A percentile compares a stretch with the other conserved stretches of the same genome.
Conservation (phyloP, 2,113 vertebrate species). For the Lamprologus lemairii region DNA sequence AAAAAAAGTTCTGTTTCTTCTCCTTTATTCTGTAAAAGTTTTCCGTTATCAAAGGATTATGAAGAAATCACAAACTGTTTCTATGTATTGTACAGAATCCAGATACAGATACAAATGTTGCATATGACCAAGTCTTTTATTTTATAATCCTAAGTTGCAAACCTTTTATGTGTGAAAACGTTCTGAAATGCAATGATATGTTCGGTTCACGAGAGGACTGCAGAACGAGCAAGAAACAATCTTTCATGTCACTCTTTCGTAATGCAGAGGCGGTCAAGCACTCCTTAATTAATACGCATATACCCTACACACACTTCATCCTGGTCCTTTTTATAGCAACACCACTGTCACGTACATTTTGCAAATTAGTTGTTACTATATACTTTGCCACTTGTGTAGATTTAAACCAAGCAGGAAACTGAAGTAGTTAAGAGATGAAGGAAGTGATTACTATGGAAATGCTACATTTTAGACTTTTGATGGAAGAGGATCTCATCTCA, state of each 20-base stretch:
- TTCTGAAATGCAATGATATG: conserved; percentile 35
- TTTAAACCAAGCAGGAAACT: conserved; percentile 46
- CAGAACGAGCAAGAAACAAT: conserved; percentile 48
- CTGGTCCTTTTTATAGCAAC: conserved; percentile 74
- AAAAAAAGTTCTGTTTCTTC: conserved; percentile 34
- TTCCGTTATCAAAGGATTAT: conserved; percentile 54
- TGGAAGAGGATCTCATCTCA: conserved; percentile 4
- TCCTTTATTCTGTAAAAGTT: conserved; percentile 60
- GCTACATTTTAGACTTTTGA: neutral
- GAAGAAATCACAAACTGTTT: conserved; percentile 62
- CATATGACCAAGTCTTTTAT: conserved; percentile 64
- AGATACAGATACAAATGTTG: conserved; percentile 62
- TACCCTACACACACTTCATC: conserved; percentile 68
- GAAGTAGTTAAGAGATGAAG: neutral
- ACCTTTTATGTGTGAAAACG: conserved; percentile 50
- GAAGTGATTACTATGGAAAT: conserved; percentile 5
- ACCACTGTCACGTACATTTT: conserved; percentile 72
- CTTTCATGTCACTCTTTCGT: conserved; percentile 39
- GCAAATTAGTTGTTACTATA: conserved; percentile 67
- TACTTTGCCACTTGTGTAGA: conserved; percentile 74
- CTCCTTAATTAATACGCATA: conserved; percentile 44
- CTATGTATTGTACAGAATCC: conserved; percentile 74
- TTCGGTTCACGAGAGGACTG: conserved; percentile 17
- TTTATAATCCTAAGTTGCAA: conserved; percentile 43
- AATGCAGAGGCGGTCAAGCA: conserved; percentile 39